These are phyloP conservation scores for Hyaena hyaena DNA, from an alignment of 2,113 vertebrate genomes.

Conservation along the genomic window DNA sequence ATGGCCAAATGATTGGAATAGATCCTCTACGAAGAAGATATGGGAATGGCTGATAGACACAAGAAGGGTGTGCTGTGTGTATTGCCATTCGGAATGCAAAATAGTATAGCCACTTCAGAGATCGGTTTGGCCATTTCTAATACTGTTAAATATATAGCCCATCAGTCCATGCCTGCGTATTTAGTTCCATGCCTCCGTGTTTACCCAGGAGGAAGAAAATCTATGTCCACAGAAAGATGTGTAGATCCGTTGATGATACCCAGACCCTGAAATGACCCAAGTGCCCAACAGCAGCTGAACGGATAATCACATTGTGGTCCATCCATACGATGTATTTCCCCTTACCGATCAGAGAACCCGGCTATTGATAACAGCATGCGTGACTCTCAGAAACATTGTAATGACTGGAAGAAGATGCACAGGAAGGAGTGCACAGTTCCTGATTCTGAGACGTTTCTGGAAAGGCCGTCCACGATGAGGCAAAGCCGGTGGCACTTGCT, in stretches of 20 bases:
- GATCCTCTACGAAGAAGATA: background rate
- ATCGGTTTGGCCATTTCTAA: background rate
- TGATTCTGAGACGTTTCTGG: background rate
- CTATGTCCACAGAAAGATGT: background rate
- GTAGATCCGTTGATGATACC: fast-evolving
- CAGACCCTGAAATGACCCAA: background rate
- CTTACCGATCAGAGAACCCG: background rate
- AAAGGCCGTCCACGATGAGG: background rate
- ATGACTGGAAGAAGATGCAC: background rate
- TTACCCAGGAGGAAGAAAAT: background rate
- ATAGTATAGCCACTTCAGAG: background rate
- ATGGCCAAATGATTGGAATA: background rate
- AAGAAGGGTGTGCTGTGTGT: fast-evolving
- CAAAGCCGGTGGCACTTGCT: background rate
- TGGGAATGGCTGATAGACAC: fast-evolving
- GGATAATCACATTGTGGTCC: background rate
- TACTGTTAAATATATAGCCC: background rate
- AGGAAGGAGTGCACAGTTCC: no score
- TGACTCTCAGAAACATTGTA: background rate
- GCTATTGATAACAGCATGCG: fast-evolving
- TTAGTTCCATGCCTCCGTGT: background rate
- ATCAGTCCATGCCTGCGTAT: background rate
- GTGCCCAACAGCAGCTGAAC: background rate
- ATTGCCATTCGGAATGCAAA: fast-evolving
- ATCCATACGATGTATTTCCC: background rate